These are phyloP conservation scores for Dicrurus megarhynchus DNA, from an alignment of 2,113 vertebrate species.

Conservation along the genomic window DNA sequence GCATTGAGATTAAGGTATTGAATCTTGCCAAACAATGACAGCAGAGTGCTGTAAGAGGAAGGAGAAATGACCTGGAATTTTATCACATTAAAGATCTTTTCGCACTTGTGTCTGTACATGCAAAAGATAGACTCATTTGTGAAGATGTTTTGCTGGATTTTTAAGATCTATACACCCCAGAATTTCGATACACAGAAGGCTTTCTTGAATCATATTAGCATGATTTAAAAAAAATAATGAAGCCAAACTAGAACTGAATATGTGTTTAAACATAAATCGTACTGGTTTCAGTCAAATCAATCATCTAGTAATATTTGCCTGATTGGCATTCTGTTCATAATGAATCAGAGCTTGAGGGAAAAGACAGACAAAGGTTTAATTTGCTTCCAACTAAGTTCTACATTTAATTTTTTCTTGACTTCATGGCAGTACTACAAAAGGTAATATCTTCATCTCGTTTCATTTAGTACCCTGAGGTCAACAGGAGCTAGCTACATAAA, in stretches of 20 bases:
- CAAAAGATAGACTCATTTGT: neutral
- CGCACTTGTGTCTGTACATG: fast-evolving
- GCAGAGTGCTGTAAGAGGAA: neutral
- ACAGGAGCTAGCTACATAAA: neutral
- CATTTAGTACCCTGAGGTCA: neutral
- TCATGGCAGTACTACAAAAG: neutral
- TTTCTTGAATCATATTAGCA: neutral
- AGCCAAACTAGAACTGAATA: neutral
- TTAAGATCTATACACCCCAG: neutral
- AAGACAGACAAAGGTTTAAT: neutral
- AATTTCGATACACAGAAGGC: neutral
- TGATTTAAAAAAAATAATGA: neutral
- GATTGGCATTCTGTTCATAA: neutral
- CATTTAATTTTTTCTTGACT: neutral
- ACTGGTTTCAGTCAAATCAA: neutral
- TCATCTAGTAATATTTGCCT: neutral
- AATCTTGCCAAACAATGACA: neutral
- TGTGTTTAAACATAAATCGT: neutral
- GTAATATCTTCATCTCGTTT: neutral
- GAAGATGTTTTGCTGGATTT: neutral
- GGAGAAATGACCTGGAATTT: neutral
- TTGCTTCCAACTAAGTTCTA: neutral
- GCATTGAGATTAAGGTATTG: neutral
- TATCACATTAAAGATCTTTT: neutral
- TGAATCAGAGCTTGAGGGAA: neutral